A percentile compares a stretch with the other conserved stretches of the same genome.
These are phyloP conservation scores for Metridium senile DNA, from an alignment of 92 coral and sea anemone species.

Conservation along the genomic window DNA sequence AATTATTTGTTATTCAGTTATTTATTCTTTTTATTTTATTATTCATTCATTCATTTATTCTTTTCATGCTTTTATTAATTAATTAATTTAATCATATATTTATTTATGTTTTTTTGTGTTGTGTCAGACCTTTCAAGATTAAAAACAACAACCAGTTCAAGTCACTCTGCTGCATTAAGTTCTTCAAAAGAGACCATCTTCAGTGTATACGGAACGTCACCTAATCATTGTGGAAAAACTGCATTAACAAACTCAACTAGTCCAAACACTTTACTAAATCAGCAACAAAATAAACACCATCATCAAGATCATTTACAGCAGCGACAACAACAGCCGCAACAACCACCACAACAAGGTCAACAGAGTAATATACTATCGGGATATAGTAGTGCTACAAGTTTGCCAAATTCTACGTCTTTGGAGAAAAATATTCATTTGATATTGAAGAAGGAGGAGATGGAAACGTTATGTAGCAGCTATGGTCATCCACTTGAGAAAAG, in stretches of 20 bases:
- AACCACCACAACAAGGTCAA: conserved; percentile 14
- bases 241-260: not conserved
- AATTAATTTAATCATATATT: not conserved
- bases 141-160: not conserved
- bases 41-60: not conserved
- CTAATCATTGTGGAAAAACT: not conserved
- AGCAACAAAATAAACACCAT: not conserved
- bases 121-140: not conserved
- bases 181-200: conserved; percentile 3
- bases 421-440: conserved; percentile 15
- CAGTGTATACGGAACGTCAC: not conserved
- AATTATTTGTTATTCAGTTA: too few species aligned
- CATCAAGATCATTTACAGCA: not conserved
- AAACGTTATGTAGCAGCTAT: conserved; percentile 3
- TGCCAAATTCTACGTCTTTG: not conserved
- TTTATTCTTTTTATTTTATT: too few species aligned
- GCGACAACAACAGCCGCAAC: conserved; percentile 8
- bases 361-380: not conserved
- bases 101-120: not conserved
- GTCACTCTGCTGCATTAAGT: not conserved
- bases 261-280: not conserved
- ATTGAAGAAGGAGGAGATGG: conserved; percentile 35
- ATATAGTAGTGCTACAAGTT: not conserved
- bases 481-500: conserved; percentile 2
- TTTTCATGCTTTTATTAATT: too few species aligned